phyloP scores from a whole-genome alignment of 2,888 invertebrate genomes.

The Cheilosia vulpina region DNA sequence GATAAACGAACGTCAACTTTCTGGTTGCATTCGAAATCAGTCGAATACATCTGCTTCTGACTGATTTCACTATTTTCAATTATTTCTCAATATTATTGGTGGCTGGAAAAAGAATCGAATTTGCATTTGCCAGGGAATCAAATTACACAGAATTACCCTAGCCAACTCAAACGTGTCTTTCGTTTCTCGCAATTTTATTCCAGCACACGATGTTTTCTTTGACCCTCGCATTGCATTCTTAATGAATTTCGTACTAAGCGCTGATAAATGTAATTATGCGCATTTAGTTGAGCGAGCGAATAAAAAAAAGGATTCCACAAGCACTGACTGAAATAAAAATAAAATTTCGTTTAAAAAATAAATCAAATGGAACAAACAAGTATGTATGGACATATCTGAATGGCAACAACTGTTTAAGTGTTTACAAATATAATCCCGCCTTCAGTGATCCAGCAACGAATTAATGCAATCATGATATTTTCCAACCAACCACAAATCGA shows the following conservation, averaged over 20 bases:
- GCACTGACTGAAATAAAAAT: slow-evolving; percentile 19
- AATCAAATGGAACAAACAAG: slow-evolving; percentile 3
- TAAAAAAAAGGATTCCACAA: slow-evolving; percentile 39
- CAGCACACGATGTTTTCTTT: slow-evolving; percentile 49
- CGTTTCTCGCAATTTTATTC: slow-evolving; percentile 17
- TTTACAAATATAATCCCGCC: slow-evolving; percentile 63
- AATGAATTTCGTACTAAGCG: slow-evolving; percentile 70
- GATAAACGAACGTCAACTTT: too few relatives aligned
- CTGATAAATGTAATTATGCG: slow-evolving; percentile 74
- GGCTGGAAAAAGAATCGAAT: slow-evolving; percentile 15
- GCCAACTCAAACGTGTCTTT: slow-evolving; percentile 5
- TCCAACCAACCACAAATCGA: slow-evolving; percentile 58
- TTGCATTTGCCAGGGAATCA: slow-evolving; percentile 55
- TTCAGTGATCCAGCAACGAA: slow-evolving; percentile 46
- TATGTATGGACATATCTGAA: slow-evolving; percentile 1
- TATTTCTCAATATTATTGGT: slow-evolving; percentile 26
- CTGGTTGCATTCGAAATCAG: slow-evolving; percentile 3
- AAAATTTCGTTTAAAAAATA: slow-evolving; percentile 34
- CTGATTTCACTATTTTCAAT: slow-evolving; percentile 42
- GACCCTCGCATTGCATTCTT: slow-evolving; percentile 64
- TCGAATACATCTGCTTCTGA: slow-evolving; percentile 3
- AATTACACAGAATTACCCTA: slow-evolving; percentile 54
- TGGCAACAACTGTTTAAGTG: slow-evolving; percentile 22
- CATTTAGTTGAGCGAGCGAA: slow-evolving; percentile 56
- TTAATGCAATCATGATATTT: slow-evolving; percentile 37